A percentile compares a stretch with the other conserved stretches of the same genome.
Conservation (phyloP, 1,140 invertebrate species). For the Papilio glaucus region DNA sequence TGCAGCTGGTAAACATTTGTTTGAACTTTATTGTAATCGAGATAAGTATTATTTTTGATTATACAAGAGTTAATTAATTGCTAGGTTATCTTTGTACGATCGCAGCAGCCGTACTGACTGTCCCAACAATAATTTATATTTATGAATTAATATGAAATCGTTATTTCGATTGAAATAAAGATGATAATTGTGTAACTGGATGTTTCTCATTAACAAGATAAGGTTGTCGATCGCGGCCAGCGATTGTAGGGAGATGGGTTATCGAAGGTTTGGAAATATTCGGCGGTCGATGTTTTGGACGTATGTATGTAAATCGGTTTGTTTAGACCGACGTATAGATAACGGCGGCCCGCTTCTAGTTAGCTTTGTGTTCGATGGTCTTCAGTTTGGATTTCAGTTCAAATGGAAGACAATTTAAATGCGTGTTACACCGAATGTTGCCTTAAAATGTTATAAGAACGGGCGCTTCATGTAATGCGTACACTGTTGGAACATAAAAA, state of each 20-base stretch:
- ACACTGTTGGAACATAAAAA: no score
- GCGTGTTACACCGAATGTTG: no score
- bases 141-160: not conserved
- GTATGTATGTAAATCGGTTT: conserved; percentile 53
- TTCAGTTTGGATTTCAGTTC: not conserved
- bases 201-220: conserved; percentile 19
- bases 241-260: conserved; percentile 69
- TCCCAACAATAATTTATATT: not conserved
- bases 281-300: conserved; percentile 67
- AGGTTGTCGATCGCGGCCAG: conserved; percentile 52
- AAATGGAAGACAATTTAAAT: not conserved
- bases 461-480: no score
- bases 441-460: no score
- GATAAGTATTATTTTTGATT: not conserved
- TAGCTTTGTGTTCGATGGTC: not conserved
- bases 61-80: conserved; percentile 8
- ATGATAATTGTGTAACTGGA: not conserved
- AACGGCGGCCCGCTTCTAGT: conserved; percentile 35
- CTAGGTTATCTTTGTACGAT: not conserved
- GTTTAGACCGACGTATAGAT: conserved; percentile 57
- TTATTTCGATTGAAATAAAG: conserved; percentile 29
- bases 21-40: not conserved
- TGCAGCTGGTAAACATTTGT: not conserved
- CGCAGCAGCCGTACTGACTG: not conserved
- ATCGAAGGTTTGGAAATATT: conserved; percentile 63